A percentile compares a stretch with the other conserved stretches of the same genome.
phyloP scores from a whole-genome alignment of 2,888 invertebrate genomes.

The Bembecia ichneumoniformis region DNA sequence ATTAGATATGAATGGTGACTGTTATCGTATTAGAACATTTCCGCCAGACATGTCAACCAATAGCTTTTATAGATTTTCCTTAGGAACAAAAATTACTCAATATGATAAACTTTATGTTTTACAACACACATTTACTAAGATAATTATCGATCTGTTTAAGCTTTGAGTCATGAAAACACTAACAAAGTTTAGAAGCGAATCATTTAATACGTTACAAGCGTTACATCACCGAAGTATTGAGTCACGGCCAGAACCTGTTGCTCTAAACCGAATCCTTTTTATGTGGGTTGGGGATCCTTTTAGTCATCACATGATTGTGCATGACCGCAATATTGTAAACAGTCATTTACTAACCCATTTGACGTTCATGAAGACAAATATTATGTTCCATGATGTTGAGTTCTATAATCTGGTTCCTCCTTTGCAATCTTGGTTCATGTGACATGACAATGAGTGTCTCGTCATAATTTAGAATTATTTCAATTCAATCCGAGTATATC shows the following conservation, averaged over 20 bases:
- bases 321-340: constrained; percentile 45
- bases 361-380: constrained; percentile 29
- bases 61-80: no score
- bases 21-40: no score
- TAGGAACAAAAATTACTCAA: no score
- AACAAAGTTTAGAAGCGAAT: constrained; percentile 34
- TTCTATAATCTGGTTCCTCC: constrained; percentile 12
- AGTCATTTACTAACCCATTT: constrained; percentile 27
- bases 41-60: no score
- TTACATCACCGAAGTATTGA: constrained; percentile 67
- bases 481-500: neutral
- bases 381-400: constrained; percentile 17
- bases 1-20: no score
- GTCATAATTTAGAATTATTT: neutral
- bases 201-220: constrained; percentile 55
- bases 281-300: constrained; percentile 51
- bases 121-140: no score
- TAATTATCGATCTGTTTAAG: neutral
- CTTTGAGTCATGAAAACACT: constrained; percentile 23
- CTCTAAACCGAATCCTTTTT: constrained; percentile 39
- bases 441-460: neutral
- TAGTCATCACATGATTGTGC: constrained; percentile 47
- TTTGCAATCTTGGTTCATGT: constrained; percentile 15
- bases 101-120: no score
- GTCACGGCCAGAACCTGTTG: constrained; percentile 55